Conservation (phyloP, 2,797 vertebrate species). For the Scomberomorus guttatus region DNA sequence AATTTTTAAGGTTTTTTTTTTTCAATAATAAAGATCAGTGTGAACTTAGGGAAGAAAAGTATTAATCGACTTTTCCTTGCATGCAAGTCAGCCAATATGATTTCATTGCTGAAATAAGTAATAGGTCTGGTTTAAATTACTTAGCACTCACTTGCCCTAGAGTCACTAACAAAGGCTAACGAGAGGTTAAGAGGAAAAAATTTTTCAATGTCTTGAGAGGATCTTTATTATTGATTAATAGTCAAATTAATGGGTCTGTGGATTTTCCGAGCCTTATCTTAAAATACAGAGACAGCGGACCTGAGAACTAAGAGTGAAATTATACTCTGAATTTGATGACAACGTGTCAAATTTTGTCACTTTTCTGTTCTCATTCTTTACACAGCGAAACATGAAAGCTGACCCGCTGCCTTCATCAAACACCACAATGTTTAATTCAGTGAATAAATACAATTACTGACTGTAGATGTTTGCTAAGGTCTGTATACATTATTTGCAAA, state of each 20-base stretch:
- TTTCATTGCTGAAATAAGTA: slow-evolving; percentile 39
- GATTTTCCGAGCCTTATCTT: slow-evolving; percentile 43
- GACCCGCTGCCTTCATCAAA: slow-evolving; percentile 46
- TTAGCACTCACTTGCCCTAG: slow-evolving; percentile 24
- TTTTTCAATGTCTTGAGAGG: slow-evolving; percentile 64
- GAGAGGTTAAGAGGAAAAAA: slow-evolving; percentile 73
- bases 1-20: slow-evolving; percentile 32
- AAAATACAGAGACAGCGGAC: slow-evolving; percentile 35
- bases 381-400: slow-evolving; percentile 15
- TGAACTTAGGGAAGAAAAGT: slow-evolving; percentile 17
- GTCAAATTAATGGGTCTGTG: slow-evolving; percentile 52
- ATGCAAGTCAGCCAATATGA: slow-evolving; percentile 31
- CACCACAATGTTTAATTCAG: slow-evolving; percentile 36
- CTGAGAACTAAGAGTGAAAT: slow-evolving; percentile 25
- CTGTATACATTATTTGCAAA: slow-evolving; percentile 50
- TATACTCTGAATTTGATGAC: slow-evolving; percentile 5
- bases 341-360: not conserved
- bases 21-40: slow-evolving; percentile 41
- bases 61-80: slow-evolving; percentile 26
- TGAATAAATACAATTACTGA: slow-evolving; percentile 35
- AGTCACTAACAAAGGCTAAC: slow-evolving; percentile 73
- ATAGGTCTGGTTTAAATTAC: slow-evolving; percentile 57
- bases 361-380: slow-evolving; percentile 4
- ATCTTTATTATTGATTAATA: slow-evolving; percentile 73
- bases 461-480: slow-evolving; percentile 37